Evolutionary conservation across 2,113 vertebrate species (phyloP).

Genomic region (Pipa parva): DNA sequence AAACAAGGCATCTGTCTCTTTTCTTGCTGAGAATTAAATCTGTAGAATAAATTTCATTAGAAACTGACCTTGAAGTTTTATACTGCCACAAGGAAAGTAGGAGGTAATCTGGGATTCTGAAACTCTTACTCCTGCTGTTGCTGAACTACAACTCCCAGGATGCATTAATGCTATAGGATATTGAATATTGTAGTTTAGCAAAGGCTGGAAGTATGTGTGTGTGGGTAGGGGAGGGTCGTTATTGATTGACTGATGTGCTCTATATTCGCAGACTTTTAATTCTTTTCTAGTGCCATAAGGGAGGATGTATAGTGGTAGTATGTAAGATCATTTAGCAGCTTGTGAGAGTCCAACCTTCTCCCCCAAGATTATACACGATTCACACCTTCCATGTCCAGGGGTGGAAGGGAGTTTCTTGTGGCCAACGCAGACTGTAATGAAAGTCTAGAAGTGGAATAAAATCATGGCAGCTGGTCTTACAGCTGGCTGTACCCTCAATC

Average conservation of each 20-base stretch:
- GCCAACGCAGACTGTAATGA: constrained; percentile 62
- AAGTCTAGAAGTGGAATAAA: constrained; percentile 59
- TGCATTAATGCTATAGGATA: not conserved
- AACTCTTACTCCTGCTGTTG: not conserved
- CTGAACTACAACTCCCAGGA: not conserved
- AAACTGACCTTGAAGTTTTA: constrained; percentile 49
- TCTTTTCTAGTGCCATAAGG: not conserved
- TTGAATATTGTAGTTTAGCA: not conserved
- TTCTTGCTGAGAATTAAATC: constrained; percentile 53
- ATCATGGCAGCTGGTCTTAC: not conserved
- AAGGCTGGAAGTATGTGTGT: not conserved
- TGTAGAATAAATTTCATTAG: constrained; percentile 57
- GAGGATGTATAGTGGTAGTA: not conserved
- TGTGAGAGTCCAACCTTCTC: not conserved
- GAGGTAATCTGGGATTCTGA: no score
- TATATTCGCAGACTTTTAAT: not conserved
- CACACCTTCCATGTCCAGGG: not conserved
- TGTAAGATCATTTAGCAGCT: not conserved
- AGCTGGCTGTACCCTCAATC: constrained; percentile 42
- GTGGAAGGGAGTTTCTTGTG: not conserved
- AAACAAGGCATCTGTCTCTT: constrained; percentile 51
- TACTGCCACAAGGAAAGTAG: constrained; percentile 17
- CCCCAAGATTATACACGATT: not conserved
- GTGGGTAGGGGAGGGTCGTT: not conserved
- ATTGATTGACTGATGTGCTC: no score